Evolutionary conservation across 2,888 invertebrate species (phyloP).

Genomic region (Acanthosepion pharaonis): DNA sequence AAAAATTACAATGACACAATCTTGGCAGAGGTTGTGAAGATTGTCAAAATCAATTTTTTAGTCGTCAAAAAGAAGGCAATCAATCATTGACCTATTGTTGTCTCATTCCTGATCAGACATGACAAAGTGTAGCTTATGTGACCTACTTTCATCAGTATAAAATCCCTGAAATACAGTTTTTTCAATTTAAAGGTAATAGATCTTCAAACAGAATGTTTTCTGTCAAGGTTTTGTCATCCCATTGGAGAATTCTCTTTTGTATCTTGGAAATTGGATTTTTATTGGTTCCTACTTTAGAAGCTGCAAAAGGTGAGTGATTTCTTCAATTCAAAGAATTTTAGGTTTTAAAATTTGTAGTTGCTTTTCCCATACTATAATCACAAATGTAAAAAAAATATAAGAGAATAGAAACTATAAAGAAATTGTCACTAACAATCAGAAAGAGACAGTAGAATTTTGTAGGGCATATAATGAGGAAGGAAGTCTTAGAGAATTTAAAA

Average conservation of each 20-base stretch:
- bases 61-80: not conserved
- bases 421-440: no score
- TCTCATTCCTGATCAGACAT: not conserved
- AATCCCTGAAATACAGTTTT: not conserved
- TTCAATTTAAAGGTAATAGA: no score
- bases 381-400: no score
- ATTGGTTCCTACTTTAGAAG: not conserved
- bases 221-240: not conserved
- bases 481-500: no score
- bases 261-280: not conserved
- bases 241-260: not conserved
- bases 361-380: no score
- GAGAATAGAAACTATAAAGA: no score
- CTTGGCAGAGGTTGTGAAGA: not conserved
- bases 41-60: not conserved
- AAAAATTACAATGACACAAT: not conserved
- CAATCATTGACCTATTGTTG: not conserved
- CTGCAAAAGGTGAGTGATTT: not conserved
- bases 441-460: no score
- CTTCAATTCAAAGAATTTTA: no score
- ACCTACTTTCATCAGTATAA: not conserved
- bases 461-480: no score
- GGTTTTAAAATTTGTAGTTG: no score
- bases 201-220: not conserved
- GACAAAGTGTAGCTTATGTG: not conserved